Conservation (phyloP, 1,140 invertebrate genomes). For the Philaenus spumarius region DNA sequence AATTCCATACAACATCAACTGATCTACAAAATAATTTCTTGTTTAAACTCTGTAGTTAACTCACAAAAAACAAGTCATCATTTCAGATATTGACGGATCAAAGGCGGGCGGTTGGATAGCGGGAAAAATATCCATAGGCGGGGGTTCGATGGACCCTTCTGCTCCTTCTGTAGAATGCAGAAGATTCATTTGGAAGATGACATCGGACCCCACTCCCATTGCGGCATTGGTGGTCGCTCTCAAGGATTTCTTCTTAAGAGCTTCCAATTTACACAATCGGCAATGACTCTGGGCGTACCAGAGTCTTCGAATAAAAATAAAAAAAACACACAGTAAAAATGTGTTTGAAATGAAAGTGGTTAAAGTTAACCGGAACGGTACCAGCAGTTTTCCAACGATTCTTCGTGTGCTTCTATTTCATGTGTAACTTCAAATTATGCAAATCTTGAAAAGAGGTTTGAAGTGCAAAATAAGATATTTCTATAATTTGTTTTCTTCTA, state of each 20-base stretch:
- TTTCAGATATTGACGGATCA: neutral
- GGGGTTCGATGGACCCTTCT: neutral
- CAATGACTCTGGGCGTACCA: constrained; percentile 9
- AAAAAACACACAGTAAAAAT: neutral
- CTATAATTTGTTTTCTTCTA: too few relatives aligned
- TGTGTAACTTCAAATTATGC: too few relatives aligned
- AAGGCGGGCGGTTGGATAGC: neutral
- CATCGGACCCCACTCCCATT: neutral
- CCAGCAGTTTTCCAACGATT: too few relatives aligned
- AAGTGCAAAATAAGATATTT: too few relatives aligned
- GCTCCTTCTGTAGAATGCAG: neutral
- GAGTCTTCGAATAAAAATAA: constrained; percentile 5
- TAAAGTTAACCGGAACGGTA: too few relatives aligned
- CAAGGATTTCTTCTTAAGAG: constrained; percentile 5
- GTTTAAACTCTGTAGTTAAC: neutral
- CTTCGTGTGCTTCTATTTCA: too few relatives aligned
- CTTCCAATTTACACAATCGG: constrained; percentile 5
- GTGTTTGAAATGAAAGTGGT: too few relatives aligned
- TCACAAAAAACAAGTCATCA: constrained; percentile 11
- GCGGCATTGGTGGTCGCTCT: neutral
- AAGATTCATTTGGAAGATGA: constrained; percentile 9
- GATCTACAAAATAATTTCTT: too few relatives aligned
- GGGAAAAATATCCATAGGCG: neutral
- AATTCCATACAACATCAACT: too few relatives aligned
- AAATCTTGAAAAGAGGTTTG: too few relatives aligned